A percentile compares a stretch with the other conserved stretches of the same genome.
phyloP scores from a whole-genome alignment of 2,888 invertebrate species.

The Xylota sylvarum region DNA sequence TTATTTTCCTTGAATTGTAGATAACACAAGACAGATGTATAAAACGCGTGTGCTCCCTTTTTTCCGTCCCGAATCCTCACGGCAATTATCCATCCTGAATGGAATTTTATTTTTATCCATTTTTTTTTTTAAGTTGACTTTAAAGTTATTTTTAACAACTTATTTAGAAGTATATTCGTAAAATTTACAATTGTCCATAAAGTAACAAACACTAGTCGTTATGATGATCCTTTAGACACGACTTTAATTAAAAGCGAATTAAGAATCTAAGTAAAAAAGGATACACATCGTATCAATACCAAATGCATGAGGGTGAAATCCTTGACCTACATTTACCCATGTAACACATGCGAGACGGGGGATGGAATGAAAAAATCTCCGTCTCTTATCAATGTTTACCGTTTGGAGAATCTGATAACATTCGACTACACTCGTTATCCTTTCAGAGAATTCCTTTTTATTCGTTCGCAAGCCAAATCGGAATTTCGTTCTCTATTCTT shows the following conservation, averaged over 20 bases:
- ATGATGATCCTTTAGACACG: slow-evolving; percentile 33
- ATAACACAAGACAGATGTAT: slow-evolving; percentile 40
- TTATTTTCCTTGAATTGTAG: slow-evolving; percentile 42
- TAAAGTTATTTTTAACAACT: slow-evolving; percentile 1
- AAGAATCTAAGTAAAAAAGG: slow-evolving; percentile 5
- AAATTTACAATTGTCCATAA: slow-evolving; percentile 16
- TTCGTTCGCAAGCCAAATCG: slow-evolving; percentile 2
- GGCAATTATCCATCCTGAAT: slow-evolving; percentile 38
- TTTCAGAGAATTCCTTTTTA: slow-evolving; percentile 6
- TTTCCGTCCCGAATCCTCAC: slow-evolving; percentile 18
- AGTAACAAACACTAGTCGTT: slow-evolving; percentile 10
- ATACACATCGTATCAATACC: slow-evolving; percentile 23
- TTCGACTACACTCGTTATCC: slow-evolving; percentile 35
- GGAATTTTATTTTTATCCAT: slow-evolving; percentile 1
- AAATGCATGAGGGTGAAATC: slow-evolving; percentile 24
- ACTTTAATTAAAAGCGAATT: slow-evolving; percentile 67
- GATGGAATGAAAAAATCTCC: slow-evolving; percentile 2
- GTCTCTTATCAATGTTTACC: slow-evolving; percentile 60
- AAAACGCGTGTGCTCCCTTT: slow-evolving; percentile 16
- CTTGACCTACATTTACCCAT: slow-evolving; percentile 35
- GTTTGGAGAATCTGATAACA: slow-evolving; percentile 54
- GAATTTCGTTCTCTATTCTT: slow-evolving; percentile 1
- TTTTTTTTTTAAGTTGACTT: slow-evolving; percentile 8
- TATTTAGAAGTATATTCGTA: background rate
- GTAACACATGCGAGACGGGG: background rate